Evolutionary conservation across 2,888 invertebrate species (phyloP).

Genomic region (Chironomus riparius): DNA sequence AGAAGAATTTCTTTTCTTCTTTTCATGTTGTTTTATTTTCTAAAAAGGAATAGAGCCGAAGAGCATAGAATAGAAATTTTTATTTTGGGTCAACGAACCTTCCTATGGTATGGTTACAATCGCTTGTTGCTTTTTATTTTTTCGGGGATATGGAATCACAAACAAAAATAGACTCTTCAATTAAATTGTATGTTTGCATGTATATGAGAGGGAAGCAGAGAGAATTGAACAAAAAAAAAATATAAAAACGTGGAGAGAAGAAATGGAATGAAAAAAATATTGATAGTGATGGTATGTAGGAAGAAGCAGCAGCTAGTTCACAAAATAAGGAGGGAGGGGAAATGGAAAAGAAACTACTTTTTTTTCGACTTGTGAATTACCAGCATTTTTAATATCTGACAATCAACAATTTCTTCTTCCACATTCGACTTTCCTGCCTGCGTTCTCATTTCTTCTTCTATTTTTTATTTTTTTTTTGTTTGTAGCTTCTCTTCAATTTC

Average conservation of each 20-base stretch:
- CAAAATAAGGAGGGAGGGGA: constrained; percentile 5
- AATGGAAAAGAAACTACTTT: neutral
- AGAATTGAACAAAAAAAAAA: neutral
- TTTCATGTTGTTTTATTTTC: constrained; percentile 2
- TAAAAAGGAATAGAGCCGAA: constrained; percentile 20
- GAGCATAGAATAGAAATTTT: constrained; percentile 21
- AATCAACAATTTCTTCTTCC: constrained; percentile 1
- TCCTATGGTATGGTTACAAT: constrained; percentile 7
- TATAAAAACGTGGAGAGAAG: neutral
- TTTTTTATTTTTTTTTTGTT: too few relatives aligned
- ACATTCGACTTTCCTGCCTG: neutral
- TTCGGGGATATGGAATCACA: constrained; percentile 24
- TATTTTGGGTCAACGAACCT: constrained; percentile 1
- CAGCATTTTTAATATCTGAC: constrained; percentile 12
- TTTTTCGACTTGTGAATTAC: constrained; percentile 9
- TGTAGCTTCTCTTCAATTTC: neutral
- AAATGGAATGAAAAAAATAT: neutral
- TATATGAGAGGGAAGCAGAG: neutral
- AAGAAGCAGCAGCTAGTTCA: neutral
- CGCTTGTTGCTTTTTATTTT: constrained; percentile 21
- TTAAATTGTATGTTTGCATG: constrained; percentile 9
- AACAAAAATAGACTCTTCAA: constrained; percentile 24
- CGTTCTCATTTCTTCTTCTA: neutral
- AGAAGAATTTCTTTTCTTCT: neutral
- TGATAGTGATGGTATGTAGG: constrained; percentile 18